Conservation (phyloP, 1,140 invertebrate species). For the Macrotrachela quadricornifera region DNA sequence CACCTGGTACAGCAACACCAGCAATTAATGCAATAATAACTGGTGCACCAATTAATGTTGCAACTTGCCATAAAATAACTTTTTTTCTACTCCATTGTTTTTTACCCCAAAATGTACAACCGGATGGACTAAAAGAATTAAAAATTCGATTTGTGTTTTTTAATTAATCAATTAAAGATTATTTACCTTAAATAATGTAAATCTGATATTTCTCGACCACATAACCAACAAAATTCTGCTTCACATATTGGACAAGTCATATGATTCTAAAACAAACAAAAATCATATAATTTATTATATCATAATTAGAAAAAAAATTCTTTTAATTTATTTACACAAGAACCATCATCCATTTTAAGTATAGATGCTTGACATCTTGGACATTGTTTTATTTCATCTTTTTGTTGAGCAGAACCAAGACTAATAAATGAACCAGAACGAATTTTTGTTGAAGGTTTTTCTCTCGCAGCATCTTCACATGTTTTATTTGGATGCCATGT, state of each 20-base stretch:
- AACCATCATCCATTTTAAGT: constrained; percentile 92
- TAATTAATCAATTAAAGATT: too few relatives aligned
- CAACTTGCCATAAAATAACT: constrained; percentile 87
- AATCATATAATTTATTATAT: too few relatives aligned
- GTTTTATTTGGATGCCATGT: constrained; percentile 92
- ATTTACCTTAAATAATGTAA: constrained; percentile 63
- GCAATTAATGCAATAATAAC: constrained; percentile 81
- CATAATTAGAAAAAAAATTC: too few relatives aligned
- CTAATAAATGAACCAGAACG: too few relatives aligned
- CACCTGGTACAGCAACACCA: constrained; percentile 78
- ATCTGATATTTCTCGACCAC: constrained; percentile 92
- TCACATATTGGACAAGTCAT: constrained; percentile 67
- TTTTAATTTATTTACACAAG: constrained; percentile 44
- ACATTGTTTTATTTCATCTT: constrained; percentile 13
- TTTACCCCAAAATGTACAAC: constrained; percentile 97
- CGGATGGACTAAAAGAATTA: constrained; percentile 83
- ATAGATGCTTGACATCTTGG: constrained; percentile 67
- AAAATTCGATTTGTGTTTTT: too few relatives aligned
- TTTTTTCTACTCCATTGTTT: constrained; percentile 96
- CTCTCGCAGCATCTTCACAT: constrained; percentile 60
- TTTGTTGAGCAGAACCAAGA: not conserved
- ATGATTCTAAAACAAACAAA: constrained; percentile 22
- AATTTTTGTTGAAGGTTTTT: constrained; percentile 27
- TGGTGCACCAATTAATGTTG: constrained; percentile 78
- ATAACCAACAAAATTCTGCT: constrained; percentile 93